phyloP scores from a whole-genome alignment of 2,113 vertebrate genomes.

The Acrocephalus kingi region DNA sequence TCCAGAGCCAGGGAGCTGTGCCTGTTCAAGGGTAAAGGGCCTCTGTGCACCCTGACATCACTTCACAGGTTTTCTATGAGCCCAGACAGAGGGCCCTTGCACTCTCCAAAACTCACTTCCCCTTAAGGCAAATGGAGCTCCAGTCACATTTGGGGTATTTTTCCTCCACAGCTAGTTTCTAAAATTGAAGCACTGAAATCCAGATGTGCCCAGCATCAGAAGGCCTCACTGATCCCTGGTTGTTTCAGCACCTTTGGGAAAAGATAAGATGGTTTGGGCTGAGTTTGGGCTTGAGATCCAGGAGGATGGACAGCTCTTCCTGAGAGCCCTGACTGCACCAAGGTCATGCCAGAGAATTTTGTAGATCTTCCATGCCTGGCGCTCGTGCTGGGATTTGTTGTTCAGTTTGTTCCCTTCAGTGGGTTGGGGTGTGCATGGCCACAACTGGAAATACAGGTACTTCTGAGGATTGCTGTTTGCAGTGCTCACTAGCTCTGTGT shows the following conservation, averaged over 20 bases:
- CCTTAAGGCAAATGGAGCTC: not conserved
- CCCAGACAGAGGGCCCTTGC: not conserved
- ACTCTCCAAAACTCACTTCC: not conserved
- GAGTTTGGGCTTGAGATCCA: not conserved
- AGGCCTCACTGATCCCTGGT: not conserved
- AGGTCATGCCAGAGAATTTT: not conserved
- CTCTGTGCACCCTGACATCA: not conserved
- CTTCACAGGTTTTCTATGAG: not conserved
- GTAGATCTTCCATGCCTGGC: no score
- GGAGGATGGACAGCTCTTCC: not conserved
- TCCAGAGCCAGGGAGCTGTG: not conserved
- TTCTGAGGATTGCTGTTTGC: not conserved
- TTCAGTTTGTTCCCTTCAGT: not conserved
- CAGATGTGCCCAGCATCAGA: not conserved
- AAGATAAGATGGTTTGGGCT: not conserved
- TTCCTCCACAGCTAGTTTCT: not conserved
- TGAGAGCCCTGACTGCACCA: not conserved
- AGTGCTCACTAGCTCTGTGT: not conserved
- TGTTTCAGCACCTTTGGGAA: not conserved
- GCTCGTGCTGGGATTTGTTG: not conserved
- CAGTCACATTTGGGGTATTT: not conserved
- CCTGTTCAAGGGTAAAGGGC: not conserved
- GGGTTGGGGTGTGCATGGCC: not conserved
- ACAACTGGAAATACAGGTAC: not conserved
- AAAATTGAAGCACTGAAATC: not conserved